Base-by-base conservation (phyloP, 2,888 invertebrate species). In the Hyppa rectilinea region DNA sequence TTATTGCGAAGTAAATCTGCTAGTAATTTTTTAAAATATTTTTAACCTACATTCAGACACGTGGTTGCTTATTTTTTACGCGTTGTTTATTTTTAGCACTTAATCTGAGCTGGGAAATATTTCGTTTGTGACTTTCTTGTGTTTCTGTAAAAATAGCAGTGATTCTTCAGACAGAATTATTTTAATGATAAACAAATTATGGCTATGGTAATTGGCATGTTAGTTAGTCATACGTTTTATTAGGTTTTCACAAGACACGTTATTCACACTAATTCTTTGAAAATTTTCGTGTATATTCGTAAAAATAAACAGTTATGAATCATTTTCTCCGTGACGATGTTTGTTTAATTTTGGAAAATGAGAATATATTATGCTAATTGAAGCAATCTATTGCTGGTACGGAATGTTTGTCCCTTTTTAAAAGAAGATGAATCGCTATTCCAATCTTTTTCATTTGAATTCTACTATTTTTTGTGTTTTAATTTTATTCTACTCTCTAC, bases 51-150 rank as follows among this genome's bases (percentile, higher is more conserved):
- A 50, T 80, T 58, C n/a, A 17, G 4, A 36, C 55, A 71, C 61
- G 82, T 72, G 49, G 7, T 23, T n/a, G n/a, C n/a, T n/a, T n/a
- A n/a, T n/a, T n/a, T n/a, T 53, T 45, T 60, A 36, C 20, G 26
- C 17, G 12, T 56, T 52, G 26, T 72, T 43, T 78, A 73, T 58
- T 62, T 79, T 73, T 53, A n/a, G 58, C 50, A 55, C 20, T 50
- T 52, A 40, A 53, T 62, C 23, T 45, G 34, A 61, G 43, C 17
- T 36, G 55, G 17, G 47, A 71, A 53, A 47, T 23, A 36, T 55
- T 63, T 70, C 17, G 26, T 80, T 52, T 43, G 68, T 14, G 40
- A 60, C 10, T 31, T 40, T 40, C 29, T 47, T 38, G 38, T 45
- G 9, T 47, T 49, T 29, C 49, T 36, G 38, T 69, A 43, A 49